Percentiles rank a stretch among this genome's conserved stretches.
These are phyloP conservation scores for Smittia aterrima DNA, from an alignment of 2,888 invertebrate genomes.

Conservation along the genomic window DNA sequence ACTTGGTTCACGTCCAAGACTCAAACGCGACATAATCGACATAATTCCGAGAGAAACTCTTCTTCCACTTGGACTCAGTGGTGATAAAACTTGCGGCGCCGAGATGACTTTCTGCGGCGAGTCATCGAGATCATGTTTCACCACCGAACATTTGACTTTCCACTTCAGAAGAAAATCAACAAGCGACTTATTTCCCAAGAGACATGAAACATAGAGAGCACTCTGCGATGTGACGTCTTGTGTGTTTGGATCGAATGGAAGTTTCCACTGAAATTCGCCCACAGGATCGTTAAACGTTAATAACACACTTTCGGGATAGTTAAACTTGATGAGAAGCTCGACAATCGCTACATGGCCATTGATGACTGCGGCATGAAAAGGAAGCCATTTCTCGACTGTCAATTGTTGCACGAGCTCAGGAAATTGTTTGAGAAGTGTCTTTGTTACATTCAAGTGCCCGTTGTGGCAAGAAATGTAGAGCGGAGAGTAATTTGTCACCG, in stretches of 20 bases:
- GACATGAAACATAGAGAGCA: constrained; percentile 84
- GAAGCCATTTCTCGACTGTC: constrained; percentile 90
- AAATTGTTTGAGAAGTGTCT: constrained; percentile 72
- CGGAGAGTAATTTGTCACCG: constrained; percentile 88
- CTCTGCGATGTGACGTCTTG: constrained; percentile 88
- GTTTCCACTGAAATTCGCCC: constrained; percentile 76
- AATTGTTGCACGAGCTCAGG: constrained; percentile 82
- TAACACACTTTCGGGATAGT: constrained; percentile 72
- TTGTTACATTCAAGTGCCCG: constrained; percentile 75
- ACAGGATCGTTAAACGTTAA: constrained; percentile 66
- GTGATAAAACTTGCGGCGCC: constrained; percentile 45
- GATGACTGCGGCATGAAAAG: constrained; percentile 88
- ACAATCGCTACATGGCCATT: constrained; percentile 79
- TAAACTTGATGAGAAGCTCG: constrained; percentile 73
- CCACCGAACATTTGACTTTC: constrained; percentile 56
- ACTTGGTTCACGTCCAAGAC: constrained; percentile 60
- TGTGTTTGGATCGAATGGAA: constrained; percentile 91
- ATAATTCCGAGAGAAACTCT: constrained; percentile 86
- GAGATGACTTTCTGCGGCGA: constrained; percentile 45
- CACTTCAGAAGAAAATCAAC: constrained; percentile 74
- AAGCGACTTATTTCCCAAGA: constrained; percentile 75
- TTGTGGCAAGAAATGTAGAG: constrained; percentile 87
- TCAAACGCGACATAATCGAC: constrained; percentile 80
- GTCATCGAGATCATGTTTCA: constrained; percentile 50
- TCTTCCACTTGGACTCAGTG: constrained; percentile 62